Conservation (phyloP, 2,797 vertebrate species). For the Miichthys miiuy region DNA sequence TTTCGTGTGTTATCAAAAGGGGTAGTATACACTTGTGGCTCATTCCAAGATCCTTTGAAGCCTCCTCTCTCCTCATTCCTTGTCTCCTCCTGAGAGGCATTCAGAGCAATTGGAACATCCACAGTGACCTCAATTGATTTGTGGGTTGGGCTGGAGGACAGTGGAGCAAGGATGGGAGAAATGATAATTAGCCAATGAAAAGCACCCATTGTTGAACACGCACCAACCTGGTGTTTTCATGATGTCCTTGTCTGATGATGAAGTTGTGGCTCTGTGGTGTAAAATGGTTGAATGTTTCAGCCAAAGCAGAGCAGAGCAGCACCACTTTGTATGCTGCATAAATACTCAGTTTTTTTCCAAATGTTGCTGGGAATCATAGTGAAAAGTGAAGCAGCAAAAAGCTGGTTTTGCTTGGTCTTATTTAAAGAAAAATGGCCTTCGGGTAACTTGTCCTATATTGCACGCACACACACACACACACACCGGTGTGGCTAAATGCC, state of each 20-base stretch:
- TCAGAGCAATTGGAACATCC: not conserved
- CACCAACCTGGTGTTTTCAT: no score
- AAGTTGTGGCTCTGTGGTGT: not conserved
- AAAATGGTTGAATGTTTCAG: not conserved
- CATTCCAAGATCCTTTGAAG: not conserved
- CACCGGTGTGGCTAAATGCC: slow-evolving; percentile 18
- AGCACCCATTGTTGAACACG: slow-evolving; percentile 3
- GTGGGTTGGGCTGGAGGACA: not conserved
- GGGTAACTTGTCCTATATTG: not conserved
- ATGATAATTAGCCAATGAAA: slow-evolving; percentile 16
- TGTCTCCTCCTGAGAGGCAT: not conserved
- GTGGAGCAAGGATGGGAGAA: not conserved
- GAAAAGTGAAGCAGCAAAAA: not conserved
- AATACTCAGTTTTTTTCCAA: not conserved
- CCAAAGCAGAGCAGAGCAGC: not conserved
- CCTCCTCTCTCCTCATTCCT: not conserved
- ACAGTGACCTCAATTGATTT: not conserved
- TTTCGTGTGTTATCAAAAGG: no score
- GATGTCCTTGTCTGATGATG: not conserved
- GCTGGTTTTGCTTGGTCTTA: not conserved
- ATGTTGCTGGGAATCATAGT: not conserved
- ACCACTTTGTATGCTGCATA: not conserved
- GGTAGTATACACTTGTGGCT: not conserved
- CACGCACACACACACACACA: not conserved
- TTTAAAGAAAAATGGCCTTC: slow-evolving; percentile 8